These are phyloP conservation scores for Eulimnadia texana DNA, from an alignment of 1,140 invertebrate species.

Conservation along the genomic window DNA sequence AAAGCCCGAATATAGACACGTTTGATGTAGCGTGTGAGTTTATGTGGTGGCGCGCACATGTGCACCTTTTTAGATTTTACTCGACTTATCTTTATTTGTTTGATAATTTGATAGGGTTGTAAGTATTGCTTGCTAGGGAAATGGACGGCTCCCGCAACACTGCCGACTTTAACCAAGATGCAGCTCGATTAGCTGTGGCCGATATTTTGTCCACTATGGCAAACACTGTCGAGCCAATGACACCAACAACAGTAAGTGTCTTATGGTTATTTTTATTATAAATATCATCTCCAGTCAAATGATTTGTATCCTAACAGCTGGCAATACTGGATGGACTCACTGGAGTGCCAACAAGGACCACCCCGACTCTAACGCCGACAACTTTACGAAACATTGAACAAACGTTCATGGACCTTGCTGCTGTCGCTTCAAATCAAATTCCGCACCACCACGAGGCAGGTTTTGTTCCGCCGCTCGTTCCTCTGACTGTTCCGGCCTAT, in stretches of 20 bases:
- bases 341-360: constrained; percentile 76
- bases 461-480: constrained; percentile 69
- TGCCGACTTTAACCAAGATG: constrained; percentile 4
- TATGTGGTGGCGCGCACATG: background rate
- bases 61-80: background rate
- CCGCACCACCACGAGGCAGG: constrained; percentile 67
- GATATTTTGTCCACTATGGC: constrained; percentile 16
- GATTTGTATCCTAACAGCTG: constrained; percentile 45
- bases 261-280: background rate
- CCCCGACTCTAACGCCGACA: constrained; percentile 81
- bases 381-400: constrained; percentile 83
- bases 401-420: constrained; percentile 41
- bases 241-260: constrained; percentile 10
- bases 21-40: background rate
- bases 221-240: constrained; percentile 12
- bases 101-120: background rate
- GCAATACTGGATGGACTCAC: constrained; percentile 62
- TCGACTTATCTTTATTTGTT: background rate
- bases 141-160: background rate
- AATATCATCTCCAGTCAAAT: constrained; percentile 18
- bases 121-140: background rate
- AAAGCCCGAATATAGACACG: background rate
- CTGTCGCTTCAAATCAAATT: constrained; percentile 41
- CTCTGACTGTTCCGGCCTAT: constrained; percentile 23
- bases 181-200: constrained; percentile 9